Conservation (phyloP, 2,888 invertebrate genomes). For the Lasioglossum villosulum region DNA sequence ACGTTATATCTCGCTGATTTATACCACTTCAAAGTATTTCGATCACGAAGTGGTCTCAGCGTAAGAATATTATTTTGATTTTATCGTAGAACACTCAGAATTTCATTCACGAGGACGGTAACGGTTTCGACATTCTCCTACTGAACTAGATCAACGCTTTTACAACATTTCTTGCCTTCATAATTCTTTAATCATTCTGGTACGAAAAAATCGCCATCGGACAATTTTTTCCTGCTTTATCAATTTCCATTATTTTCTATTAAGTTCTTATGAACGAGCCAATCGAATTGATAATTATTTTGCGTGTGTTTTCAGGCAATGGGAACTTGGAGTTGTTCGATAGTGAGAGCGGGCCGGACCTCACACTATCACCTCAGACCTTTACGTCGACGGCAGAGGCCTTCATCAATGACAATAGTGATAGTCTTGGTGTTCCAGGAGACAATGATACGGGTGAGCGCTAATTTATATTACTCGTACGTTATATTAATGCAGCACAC, state of each 20-base stretch:
- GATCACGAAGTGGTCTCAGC: not conserved
- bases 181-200: not conserved
- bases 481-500: not conserved
- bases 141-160: not conserved
- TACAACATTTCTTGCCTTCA: not conserved
- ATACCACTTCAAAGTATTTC: not conserved
- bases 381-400: constrained; percentile 88
- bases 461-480: not conserved
- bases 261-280: rapidly evolving
- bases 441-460: constrained; percentile 87
- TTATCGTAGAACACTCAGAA: not conserved
- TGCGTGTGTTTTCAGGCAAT: constrained; percentile 76
- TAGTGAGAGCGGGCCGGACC: constrained; percentile 87
- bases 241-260: not conserved
- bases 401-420: constrained; percentile 88
- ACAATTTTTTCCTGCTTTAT: not conserved
- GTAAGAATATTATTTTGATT: not conserved
- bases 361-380: constrained; percentile 87
- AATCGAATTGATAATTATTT: not conserved
- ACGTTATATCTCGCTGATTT: not conserved
- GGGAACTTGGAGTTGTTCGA: constrained; percentile 87
- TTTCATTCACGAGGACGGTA: not conserved
- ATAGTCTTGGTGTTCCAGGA: constrained; percentile 87
- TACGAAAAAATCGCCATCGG: too few species aligned
- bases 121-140: not conserved